Conservation (phyloP, 2,888 invertebrate species). For the Marasmarcha lunaedactyla region DNA sequence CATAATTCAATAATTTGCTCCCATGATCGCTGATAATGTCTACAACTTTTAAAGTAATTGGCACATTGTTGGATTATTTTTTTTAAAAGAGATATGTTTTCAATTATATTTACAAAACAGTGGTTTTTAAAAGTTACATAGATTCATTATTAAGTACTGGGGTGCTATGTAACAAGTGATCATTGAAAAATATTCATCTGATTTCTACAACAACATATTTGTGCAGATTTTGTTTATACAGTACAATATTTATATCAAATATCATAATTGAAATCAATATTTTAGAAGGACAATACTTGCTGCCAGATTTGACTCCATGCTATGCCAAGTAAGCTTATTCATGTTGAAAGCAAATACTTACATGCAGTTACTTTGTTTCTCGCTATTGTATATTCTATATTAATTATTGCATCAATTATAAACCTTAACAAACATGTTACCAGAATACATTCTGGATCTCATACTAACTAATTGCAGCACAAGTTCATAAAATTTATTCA, state of each 20-base stretch:
- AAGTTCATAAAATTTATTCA: no score
- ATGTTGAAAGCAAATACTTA: neutral
- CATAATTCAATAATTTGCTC: slow-evolving; percentile 16
- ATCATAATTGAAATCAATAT: no score
- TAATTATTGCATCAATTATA: neutral
- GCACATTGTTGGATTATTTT: slow-evolving; percentile 22
- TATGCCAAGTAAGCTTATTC: no score
- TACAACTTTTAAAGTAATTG: slow-evolving; percentile 20
- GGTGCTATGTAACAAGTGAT: slow-evolving; percentile 24
- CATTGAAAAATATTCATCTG: slow-evolving; percentile 8
- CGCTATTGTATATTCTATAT: neutral
- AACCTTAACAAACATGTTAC: no score
- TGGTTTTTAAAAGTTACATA: slow-evolving; percentile 10
- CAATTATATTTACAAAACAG: slow-evolving; percentile 2
- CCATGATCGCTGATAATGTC: slow-evolving; percentile 16
- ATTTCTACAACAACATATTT: slow-evolving; percentile 9
- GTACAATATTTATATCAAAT: no score
- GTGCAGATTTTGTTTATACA: slow-evolving; percentile 9
- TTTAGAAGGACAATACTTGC: no score
- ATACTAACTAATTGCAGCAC: no score
- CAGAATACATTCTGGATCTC: no score
- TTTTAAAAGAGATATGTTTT: neutral
- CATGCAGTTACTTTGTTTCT: neutral
- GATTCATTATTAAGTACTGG: slow-evolving; percentile 16
- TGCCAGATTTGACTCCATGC: no score